Evolutionary conservation across 2,888 invertebrate genomes (phyloP).

Genomic region (Hoplodrina blanda): DNA sequence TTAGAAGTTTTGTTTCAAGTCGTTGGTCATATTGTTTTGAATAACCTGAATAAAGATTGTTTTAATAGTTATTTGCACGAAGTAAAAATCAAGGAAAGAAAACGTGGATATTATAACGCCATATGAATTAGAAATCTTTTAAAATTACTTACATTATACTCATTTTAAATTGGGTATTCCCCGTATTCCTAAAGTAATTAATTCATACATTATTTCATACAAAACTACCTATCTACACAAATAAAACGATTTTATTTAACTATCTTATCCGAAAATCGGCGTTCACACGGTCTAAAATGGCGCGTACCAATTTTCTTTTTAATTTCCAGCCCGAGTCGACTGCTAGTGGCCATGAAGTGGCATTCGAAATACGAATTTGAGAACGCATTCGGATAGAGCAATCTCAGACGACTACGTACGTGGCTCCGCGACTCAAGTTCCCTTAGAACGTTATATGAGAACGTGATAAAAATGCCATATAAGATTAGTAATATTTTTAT

Average conservation of each 20-base stretch:
- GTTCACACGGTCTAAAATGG: slow-evolving; percentile 17
- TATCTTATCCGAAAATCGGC: slow-evolving; percentile 2
- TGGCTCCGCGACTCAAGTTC: slow-evolving; percentile 73
- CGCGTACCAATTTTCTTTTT: slow-evolving; percentile 46
- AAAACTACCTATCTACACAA: not conserved
- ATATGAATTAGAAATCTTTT: not conserved
- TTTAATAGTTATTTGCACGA: slow-evolving; percentile 16
- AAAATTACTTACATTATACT: slow-evolving; percentile 2
- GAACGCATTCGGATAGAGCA: slow-evolving; percentile 80
- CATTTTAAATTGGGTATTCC: not conserved
- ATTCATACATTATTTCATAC: not conserved
- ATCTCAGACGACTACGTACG: slow-evolving; percentile 76
- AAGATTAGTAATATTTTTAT: slow-evolving; percentile 76
- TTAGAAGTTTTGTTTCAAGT: slow-evolving; percentile 48
- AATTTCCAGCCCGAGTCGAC: slow-evolving; percentile 48
- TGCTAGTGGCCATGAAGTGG: slow-evolving; percentile 69
- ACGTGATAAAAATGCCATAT: slow-evolving; percentile 83
- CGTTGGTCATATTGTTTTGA: slow-evolving; percentile 23
- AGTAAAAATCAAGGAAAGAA: not conserved
- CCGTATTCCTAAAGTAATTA: no score
- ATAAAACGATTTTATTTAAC: not conserved
- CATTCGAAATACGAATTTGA: slow-evolving; percentile 74
- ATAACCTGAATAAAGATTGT: slow-evolving; percentile 12
- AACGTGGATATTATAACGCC: slow-evolving; percentile 1
- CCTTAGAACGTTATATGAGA: slow-evolving; percentile 75